Base-by-base conservation (phyloP, 1,140 invertebrate genomes). In the Arion vulgaris region DNA sequence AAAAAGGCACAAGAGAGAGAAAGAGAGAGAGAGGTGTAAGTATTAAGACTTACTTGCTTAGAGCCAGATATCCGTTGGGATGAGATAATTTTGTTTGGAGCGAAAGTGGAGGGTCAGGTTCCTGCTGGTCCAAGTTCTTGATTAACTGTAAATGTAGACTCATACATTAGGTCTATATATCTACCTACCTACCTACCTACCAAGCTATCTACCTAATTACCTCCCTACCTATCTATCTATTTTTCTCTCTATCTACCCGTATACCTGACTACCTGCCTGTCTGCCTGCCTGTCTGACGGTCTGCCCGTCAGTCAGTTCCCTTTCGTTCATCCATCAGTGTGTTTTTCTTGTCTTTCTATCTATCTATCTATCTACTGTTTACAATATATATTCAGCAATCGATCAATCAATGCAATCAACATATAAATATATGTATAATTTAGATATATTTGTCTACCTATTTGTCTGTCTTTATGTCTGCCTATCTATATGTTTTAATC, bases 21-120 rank as follows among this genome's bases (percentile, higher is more conserved):
- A n/a, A n/a, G n/a, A n/a, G n/a, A n/a, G n/a, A n/a, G n/a, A n/a
- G n/a, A n/a, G n/a, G n/a, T n/a, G n/a, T n/a, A n/a, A n/a, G n/a
- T n/a, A n/a, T 11, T 39, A 66, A 72, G 45, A 28, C 73, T 75
- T 34, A 75, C 73, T 51, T 75, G 73, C 73, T 75, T 28, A 75
- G 41, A 34, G 73, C 38, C 15, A 75, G 45, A 34, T 75, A 75
- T 34, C 73, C 73, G 32, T 75, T 75, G 1, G 73, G 73, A 13
- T 75, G 73, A 2, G 73, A 49, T 1, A 32, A 4, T 45, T 28
- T 75, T 2, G n/a, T 75, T 75, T 45, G 51, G 1, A 45, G 9
- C 2, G 53, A 57, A 57, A 4, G 45, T 15, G 32, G 45, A 45
- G 32, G 45, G 73, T 51, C 41, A n/a, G 41, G 5, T 53, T 75